Conservation (phyloP, 2,888 invertebrate genomes). For the Polyommatus icarus region DNA sequence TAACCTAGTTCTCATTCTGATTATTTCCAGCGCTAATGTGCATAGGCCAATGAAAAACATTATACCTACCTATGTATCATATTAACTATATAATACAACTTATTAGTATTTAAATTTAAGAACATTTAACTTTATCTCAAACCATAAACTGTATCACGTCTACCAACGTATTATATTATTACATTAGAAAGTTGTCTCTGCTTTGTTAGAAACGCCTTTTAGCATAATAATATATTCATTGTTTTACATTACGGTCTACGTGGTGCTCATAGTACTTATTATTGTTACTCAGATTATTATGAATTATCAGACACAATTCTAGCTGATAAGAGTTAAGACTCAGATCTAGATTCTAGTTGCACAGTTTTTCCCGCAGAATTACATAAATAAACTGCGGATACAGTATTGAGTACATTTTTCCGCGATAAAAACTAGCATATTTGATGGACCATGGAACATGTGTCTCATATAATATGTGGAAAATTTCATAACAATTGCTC, state of each 20-base stretch:
- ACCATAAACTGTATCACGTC: not conserved
- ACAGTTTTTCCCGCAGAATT: no score
- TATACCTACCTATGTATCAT: no score
- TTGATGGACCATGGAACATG: no score
- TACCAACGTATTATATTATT: not conserved
- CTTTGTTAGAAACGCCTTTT: not conserved
- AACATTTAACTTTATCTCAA: not conserved
- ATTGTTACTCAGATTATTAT: not conserved
- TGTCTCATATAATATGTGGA: no score
- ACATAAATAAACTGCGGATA: no score
- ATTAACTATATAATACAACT: no score
- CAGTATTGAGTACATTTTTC: no score
- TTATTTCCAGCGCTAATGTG: not conserved
- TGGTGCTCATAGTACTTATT: not conserved
- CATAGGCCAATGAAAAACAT: not conserved
- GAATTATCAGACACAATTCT: not conserved
- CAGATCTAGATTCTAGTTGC: not conserved
- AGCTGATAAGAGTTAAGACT: not conserved
- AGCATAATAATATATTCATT: constrained; percentile 2
- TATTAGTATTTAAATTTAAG: not conserved
- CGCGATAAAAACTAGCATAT: no score
- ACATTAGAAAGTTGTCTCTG: not conserved
- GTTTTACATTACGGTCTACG: not conserved
- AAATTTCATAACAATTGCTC: no score
- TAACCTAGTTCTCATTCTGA: not conserved